Base-by-base conservation (phyloP, 2,113 vertebrate genomes). In the Sorex fumeus region DNA sequence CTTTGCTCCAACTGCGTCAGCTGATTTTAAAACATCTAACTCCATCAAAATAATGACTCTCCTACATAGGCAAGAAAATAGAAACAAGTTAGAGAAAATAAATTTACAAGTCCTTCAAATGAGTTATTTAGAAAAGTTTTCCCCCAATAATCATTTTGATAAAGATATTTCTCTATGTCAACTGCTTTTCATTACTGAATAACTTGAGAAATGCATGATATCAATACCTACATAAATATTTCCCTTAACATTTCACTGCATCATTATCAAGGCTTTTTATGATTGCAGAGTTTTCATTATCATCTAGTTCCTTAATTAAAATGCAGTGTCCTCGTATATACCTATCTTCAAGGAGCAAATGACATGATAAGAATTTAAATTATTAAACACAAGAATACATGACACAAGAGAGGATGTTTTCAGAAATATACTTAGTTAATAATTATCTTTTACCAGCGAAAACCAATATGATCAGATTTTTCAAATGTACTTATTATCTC, bases 41-140 rank as follows among this genome's bases (percentile, higher is more conserved):
- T 99, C 99, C 98, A 99, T 98, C 97, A 99, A 98, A 95, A 99
- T 98, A 57, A 99, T 98, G 79, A 99, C 99, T 84, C 98, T 98
- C 95, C 99, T 99, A 93, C 70, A 93, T 96, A 86, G 80, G 91
- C 67, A 98, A 82, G 94, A 43, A 89, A 78, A 95, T 6, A 93
- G 34, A 95, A 93, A 92, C 60, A 88, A 76, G 69, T 95, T 57
- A 95, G 85, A 83, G 84, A 79, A 87, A 75, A 87, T 76, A 82
- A 90, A 84, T 40, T 79, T 71, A 60, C 30, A 84, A 84, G 84
- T 34, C 47, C 67, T 95, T 86, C 69, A 74, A 90, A 93, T 28
- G 83, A 70, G 64, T 77, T 91, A 81, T 47, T 90, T 82, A 80
- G 7, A 78, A 88, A 95, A 67, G 88, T 50, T 84, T 84, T 83